Evolutionary conservation across 2,113 vertebrate species (phyloP).

Genomic region (Prunella himalayana): DNA sequence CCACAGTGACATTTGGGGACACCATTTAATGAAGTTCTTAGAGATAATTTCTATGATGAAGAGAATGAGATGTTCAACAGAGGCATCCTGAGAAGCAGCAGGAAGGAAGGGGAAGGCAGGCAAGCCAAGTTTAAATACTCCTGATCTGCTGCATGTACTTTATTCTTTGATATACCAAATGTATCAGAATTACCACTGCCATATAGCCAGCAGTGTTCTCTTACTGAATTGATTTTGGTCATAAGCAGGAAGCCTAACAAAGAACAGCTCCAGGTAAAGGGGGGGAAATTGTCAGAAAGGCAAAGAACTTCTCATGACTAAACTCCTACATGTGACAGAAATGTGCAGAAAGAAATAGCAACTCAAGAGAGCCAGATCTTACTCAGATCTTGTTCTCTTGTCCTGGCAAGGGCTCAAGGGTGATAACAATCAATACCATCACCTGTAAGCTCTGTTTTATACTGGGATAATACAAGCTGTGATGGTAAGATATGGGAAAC

Average conservation of each 20-base stretch:
- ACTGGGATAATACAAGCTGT: neutral
- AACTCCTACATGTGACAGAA: neutral
- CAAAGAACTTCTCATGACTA: neutral
- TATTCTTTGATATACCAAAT: neutral
- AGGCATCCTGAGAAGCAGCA: neutral
- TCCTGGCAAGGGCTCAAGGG: neutral
- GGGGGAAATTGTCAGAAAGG: neutral
- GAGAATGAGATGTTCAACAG: neutral
- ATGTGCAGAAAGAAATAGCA: neutral
- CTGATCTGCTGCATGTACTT: neutral
- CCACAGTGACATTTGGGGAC: accelerated
- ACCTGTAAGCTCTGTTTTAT: neutral
- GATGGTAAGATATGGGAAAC: neutral
- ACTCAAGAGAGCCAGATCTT: neutral
- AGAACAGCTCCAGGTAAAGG: neutral
- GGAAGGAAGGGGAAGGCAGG: neutral
- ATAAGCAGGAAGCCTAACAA: neutral
- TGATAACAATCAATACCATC: neutral
- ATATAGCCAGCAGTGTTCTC: neutral
- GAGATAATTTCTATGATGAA: neutral
- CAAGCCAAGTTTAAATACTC: neutral
- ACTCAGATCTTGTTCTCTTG: neutral
- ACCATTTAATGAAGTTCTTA: neutral
- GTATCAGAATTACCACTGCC: neutral
- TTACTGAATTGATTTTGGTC: neutral